Base-by-base conservation (phyloP, 1,140 invertebrate genomes). In the Meloidogyne chitwoodi region DNA sequence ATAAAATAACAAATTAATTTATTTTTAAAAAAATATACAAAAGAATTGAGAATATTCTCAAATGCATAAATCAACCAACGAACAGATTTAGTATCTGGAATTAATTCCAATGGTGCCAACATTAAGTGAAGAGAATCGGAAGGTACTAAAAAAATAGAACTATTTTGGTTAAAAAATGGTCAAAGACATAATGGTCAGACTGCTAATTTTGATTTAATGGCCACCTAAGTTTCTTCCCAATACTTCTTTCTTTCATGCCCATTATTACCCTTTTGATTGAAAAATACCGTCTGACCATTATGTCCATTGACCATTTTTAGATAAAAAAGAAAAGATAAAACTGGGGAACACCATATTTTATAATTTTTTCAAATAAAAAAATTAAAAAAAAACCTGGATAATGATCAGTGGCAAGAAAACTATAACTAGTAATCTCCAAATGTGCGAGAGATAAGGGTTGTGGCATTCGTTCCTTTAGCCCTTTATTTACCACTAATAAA, bases 361-460 rank as follows among this genome's bases (percentile, higher is more conserved):
- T n/a, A 29, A 34, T 2, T 16, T 27, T 3, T 27, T 29, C 24
- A 26, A 26, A 24, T 29, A 16, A 34, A 29, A 34, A 64, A 24
- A 74, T 78, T 12, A 74, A 75, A 65, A 68, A 77, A 26, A 74
- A 56, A 73, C 82, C 72, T 69, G 72, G 63, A 38, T 68, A 78
- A 68, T 74, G 22, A 41, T 79, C 56, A 65, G 73, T 65, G 68
- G 77, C 81, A 29, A 76, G 48, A 95, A 94, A 98, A 88, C 96
- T 98, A 89, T 95, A 99, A 84, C 94, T 93, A 1, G 94, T 95
- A 82, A 96, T 93, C 87, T 98, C 96, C 3, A 95, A 91, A 89
- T 98, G 95, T 41, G 98, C 76, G 14, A 80, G 68, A 26, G 79
- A 65, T 24, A 76, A 11, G 34, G 63, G 83, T n/a, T 68, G 73